phyloP scores from a whole-genome alignment of 2,797 vertebrate genomes.

The Manis crassicaudata region DNA sequence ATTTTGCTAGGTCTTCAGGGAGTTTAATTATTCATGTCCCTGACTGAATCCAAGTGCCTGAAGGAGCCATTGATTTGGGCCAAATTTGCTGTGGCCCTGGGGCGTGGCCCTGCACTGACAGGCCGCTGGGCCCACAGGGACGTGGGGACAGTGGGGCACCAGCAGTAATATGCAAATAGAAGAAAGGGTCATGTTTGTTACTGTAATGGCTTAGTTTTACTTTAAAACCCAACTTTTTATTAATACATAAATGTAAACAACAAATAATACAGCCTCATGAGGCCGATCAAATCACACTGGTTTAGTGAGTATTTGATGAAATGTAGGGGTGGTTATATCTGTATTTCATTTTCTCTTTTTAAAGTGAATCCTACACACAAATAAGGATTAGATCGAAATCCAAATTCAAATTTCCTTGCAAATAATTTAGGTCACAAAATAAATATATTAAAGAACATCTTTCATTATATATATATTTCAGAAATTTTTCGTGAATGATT shows the following conservation, averaged over 20 bases:
- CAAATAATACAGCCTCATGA: not conserved
- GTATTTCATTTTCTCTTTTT: not conserved
- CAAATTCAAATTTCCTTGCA: not conserved
- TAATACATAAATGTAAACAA: not conserved
- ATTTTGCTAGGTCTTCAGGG: constrained; percentile 92
- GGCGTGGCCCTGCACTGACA: constrained; percentile 86
- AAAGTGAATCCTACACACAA: not conserved
- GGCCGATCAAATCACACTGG: not conserved
- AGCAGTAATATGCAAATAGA: rapidly evolving
- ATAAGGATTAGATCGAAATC: not conserved
- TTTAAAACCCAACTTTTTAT: not conserved
- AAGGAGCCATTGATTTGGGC: constrained; percentile 91
- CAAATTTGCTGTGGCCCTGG: constrained; percentile 91
- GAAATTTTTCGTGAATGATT: not conserved
- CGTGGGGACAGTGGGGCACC: too few species aligned
- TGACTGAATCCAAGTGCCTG: constrained; percentile 92
- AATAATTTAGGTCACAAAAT: constrained; percentile 1
- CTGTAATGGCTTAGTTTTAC: not conserved
- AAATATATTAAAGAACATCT: not conserved
- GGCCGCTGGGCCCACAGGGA: constrained; percentile 47
- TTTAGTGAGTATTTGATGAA: not conserved
- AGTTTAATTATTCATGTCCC: constrained; percentile 93
- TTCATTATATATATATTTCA: not conserved
- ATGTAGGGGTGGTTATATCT: not conserved
- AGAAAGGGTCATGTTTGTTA: rapidly evolving